A percentile compares a stretch with the other conserved stretches of the same genome.
phyloP scores from a whole-genome alignment of 2,888 invertebrate genomes.

The Congeria kusceri region DNA sequence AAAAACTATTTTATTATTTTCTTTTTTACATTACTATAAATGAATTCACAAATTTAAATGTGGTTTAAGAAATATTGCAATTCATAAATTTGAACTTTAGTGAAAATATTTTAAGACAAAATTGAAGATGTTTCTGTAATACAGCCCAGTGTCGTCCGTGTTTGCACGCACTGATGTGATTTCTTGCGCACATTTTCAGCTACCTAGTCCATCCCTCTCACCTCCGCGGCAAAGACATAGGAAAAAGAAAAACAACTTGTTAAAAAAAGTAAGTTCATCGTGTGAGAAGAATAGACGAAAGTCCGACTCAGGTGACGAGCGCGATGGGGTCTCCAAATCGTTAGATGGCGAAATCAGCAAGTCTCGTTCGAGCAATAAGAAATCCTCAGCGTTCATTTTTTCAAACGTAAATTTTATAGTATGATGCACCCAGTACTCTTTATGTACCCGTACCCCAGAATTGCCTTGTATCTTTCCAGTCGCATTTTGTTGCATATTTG shows the following conservation, averaged over 20 bases:
- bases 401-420: constrained; percentile 55
- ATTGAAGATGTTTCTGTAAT: too few species aligned
- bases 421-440: neutral
- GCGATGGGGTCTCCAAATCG: constrained; percentile 2
- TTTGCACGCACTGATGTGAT: too few species aligned
- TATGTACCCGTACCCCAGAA: neutral
- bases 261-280: constrained; percentile 57
- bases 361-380: constrained; percentile 29
- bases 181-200: constrained; percentile 27
- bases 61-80: too few species aligned
- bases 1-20: too few species aligned
- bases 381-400: constrained; percentile 58
- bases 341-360: constrained; percentile 4
- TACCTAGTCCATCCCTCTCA: constrained; percentile 35
- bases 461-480: neutral
- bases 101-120: too few species aligned
- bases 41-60: too few species aligned
- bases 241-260: constrained; percentile 59
- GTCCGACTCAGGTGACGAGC: constrained; percentile 8
- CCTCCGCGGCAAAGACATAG: constrained; percentile 41
- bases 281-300: constrained; percentile 28
- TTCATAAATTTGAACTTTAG: too few species aligned
- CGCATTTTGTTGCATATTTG: too few species aligned
- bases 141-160: too few species aligned
- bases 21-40: too few species aligned